Conservation (phyloP, 2,113 vertebrate species). For the Accipiter cooperii region DNA sequence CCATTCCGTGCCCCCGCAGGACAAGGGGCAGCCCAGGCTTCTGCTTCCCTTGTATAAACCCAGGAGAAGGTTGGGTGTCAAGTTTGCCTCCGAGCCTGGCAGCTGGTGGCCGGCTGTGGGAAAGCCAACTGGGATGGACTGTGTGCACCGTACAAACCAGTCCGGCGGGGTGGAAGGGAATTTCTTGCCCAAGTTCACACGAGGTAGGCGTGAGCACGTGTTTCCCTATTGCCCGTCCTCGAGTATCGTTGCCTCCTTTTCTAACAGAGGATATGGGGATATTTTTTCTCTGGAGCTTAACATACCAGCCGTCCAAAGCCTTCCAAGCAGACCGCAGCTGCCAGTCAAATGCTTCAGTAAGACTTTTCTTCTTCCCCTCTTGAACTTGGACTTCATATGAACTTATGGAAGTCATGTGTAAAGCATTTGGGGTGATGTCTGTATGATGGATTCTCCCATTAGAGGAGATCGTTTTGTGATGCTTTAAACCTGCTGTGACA, state of each 20-base stretch:
- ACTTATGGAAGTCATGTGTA: background rate
- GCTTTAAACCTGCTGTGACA: background rate
- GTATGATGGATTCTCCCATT: background rate
- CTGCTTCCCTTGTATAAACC: background rate
- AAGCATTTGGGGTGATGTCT: background rate
- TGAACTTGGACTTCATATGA: background rate
- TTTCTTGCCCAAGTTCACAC: background rate
- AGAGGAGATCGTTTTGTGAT: background rate
- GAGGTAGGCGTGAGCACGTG: background rate
- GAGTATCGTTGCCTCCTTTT: background rate
- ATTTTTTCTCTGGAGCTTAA: background rate
- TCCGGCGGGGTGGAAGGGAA: background rate
- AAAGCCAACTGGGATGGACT: background rate
- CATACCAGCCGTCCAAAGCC: background rate
- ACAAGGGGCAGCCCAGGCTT: background rate
- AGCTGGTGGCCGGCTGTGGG: background rate
- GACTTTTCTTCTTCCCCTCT: background rate
- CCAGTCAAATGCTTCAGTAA: background rate
- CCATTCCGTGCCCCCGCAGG: accelerated
- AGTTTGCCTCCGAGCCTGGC: background rate
- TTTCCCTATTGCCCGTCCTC: background rate
- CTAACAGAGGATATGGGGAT: background rate
- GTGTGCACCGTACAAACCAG: accelerated
- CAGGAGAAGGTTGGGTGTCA: background rate
- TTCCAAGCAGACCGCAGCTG: background rate